A percentile compares a stretch with the other conserved stretches of the same genome.
Evolutionary conservation across 1,140 invertebrate genomes (phyloP).

Genomic region (Lepeophtheirus salmonis): DNA sequence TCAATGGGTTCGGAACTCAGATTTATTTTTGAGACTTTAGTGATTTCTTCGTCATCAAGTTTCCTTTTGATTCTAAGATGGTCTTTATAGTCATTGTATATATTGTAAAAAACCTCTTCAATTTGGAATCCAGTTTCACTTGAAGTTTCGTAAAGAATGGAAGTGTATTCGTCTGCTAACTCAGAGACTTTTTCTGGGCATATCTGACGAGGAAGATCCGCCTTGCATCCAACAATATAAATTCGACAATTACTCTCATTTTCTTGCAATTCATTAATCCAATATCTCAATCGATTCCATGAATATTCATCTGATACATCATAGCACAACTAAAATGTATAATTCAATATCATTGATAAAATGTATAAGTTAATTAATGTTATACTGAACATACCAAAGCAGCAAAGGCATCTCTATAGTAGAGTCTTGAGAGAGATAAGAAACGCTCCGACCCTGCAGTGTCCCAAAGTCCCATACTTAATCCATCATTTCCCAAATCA

Average conservation of each 20-base stretch:
- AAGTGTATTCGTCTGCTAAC: neutral
- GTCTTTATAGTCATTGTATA: neutral
- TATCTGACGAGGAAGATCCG: neutral
- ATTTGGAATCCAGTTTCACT: neutral
- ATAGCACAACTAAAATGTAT: neutral
- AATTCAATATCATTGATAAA: too few relatives aligned
- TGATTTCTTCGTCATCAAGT: too few relatives aligned
- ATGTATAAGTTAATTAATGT: too few relatives aligned
- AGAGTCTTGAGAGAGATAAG: neutral
- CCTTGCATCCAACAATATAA: neutral
- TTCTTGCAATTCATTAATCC: neutral
- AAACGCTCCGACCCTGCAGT: neutral
- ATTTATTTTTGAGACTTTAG: too few relatives aligned
- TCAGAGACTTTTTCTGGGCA: neutral
- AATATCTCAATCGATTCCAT: neutral
- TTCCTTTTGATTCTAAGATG: neutral
- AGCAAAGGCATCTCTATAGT: slow-evolving; percentile 4
- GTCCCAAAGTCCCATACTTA: slow-evolving; percentile 1
- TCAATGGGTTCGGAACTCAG: too few relatives aligned
- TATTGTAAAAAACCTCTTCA: neutral
- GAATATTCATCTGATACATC: neutral
- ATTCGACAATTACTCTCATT: neutral
- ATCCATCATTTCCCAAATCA: neutral
- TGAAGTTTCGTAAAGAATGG: neutral
- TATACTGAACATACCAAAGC: neutral